Evolutionary conservation across 2,888 invertebrate genomes (phyloP).

Genomic region (Xestia xanthographa): DNA sequence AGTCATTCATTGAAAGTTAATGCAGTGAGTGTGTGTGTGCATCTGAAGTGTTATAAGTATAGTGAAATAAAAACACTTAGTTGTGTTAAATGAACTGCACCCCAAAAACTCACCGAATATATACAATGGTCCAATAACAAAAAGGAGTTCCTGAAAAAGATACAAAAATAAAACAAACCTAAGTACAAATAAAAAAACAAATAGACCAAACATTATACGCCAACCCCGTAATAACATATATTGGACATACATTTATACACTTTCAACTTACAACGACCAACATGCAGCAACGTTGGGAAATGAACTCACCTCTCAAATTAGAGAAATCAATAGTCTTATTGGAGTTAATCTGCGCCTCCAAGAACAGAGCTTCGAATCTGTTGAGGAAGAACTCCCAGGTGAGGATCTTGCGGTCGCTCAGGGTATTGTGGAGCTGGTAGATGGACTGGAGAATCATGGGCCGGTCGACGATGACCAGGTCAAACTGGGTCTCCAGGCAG

Average conservation of each 20-base stretch:
- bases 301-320: slow-evolving; percentile 93
- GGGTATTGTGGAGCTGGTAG: slow-evolving; percentile 97
- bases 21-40: slow-evolving; percentile 1
- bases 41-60: neutral
- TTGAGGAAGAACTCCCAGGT: slow-evolving; percentile 99
- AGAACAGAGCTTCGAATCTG: slow-evolving; percentile 97
- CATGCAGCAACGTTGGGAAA: neutral
- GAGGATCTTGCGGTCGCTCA: slow-evolving; percentile 97
- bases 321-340: slow-evolving; percentile 96
- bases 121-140: slow-evolving; percentile 29
- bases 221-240: neutral
- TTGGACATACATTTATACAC: neutral
- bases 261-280: neutral
- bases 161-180: slow-evolving; percentile 22
- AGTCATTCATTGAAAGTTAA: neutral
- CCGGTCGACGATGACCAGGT: slow-evolving; percentile 98
- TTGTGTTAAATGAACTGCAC: neutral
- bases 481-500: slow-evolving; percentile 99
- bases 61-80: neutral
- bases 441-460: slow-evolving; percentile 99
- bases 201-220: neutral
- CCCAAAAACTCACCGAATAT: slow-evolving; percentile 85
- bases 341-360: slow-evolving; percentile 98
- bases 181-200: neutral
- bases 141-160: slow-evolving; percentile 38